Evolutionary conservation across 2,797 vertebrate species (phyloP), one percentile per base, ranked within the genome.

Genomic region (Sternarchorhynchus goeldii): DNA sequence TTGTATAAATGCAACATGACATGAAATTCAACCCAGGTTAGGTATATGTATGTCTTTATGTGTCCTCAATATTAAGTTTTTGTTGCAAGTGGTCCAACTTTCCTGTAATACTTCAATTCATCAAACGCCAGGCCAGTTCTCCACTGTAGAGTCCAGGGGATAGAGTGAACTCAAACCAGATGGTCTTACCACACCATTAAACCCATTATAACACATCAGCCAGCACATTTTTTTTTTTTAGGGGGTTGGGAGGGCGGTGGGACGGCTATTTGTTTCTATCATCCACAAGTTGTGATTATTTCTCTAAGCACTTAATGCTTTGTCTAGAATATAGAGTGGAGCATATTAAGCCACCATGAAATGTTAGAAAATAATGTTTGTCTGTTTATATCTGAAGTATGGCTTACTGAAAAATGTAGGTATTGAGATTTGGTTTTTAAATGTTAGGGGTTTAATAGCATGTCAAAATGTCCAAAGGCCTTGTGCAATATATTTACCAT

Each of bases 81-180:
- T 79, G 50, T 76, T 84, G 45, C 69, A 50, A 62, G 56, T 50
- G 41, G 36, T 83, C 84, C 87, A 88, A 85, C 71, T 60, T 82
- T 85, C 81, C 85, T 79, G 90, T 88, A 84, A 91, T 87, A 85
- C 74, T 79, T 84, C 85, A 84, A 88, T 91, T 92, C 84, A 90
- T 74, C 31, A 18, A 68, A 73, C 87, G 85, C 84, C 90, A 91
- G 84, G 66, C 79, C 12, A 57, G 41, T 63, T 41, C 62, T 83
- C 60, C 82, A 81, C 79, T 80, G 80, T n/a, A 75, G 83, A 76
- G 67, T 82, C 73, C 57, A 56, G 66, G 50, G 55, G 73, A 73
- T 53, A 18, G 53, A 60, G 65, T 58, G 32, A 79, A 89, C 78
- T 84, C 78, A 81, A 85, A 89, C 79, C 90, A 92, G 87, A 92